A percentile compares a stretch with the other conserved stretches of the same genome.
phyloP scores from a whole-genome alignment of 2,113 vertebrate species.

The Strix uralensis region DNA sequence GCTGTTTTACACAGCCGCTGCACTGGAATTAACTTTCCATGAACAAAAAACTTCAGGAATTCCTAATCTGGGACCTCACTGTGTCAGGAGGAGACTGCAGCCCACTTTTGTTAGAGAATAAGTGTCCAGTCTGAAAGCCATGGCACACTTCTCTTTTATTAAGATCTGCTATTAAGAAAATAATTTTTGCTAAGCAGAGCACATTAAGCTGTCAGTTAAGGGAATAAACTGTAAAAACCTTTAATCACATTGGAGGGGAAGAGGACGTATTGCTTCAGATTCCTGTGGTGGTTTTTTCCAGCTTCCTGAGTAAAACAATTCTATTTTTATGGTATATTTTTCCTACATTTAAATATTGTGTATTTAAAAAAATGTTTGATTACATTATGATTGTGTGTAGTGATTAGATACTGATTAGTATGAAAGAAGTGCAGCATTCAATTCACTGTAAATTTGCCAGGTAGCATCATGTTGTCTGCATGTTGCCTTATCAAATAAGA shows the following conservation, averaged over 20 bases:
- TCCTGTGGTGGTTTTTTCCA: not conserved
- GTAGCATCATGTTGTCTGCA: not conserved
- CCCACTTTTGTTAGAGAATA: not conserved
- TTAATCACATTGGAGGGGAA: not conserved
- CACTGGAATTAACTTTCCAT: not conserved
- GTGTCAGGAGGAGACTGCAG: not conserved
- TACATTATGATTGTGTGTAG: not conserved
- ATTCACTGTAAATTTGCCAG: not conserved
- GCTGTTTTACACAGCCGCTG: not conserved
- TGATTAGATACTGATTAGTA: not conserved
- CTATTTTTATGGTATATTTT: not conserved
- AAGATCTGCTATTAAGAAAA: not conserved
- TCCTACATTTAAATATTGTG: not conserved
- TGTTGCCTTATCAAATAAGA: not conserved
- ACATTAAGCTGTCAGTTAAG: not conserved
- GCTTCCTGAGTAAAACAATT: not conserved
- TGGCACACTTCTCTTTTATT: not conserved
- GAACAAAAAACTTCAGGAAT: not conserved
- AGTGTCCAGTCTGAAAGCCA: not conserved
- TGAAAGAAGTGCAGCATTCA: not conserved
- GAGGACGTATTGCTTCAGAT: not conserved
- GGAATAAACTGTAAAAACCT: not conserved
- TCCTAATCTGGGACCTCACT: not conserved
- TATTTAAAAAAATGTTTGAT: not conserved
- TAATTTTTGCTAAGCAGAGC: not conserved